Conservation (phyloP, 1,140 invertebrate species). For the Bombus soroeensis region DNA sequence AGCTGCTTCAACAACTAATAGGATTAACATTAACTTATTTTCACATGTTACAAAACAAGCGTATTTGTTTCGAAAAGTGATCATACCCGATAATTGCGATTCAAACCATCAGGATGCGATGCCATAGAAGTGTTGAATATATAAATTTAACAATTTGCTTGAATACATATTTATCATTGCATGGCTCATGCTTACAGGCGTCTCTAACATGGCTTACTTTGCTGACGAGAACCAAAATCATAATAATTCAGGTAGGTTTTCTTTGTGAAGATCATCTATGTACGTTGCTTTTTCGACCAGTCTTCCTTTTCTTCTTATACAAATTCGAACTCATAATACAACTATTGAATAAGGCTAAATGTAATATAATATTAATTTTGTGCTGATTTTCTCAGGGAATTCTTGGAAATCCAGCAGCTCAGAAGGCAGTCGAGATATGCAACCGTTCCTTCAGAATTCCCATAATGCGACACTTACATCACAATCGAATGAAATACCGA, state of each 20-base stretch:
- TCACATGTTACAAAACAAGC: background rate
- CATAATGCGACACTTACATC: constrained; percentile 64
- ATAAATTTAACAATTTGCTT: constrained; percentile 78
- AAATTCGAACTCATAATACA: background rate
- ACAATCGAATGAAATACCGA: constrained; percentile 77
- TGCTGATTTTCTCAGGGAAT: constrained; percentile 70
- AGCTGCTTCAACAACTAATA: constrained; percentile 31
- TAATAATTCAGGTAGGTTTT: constrained; percentile 82
- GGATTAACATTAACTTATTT: background rate
- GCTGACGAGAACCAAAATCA: constrained; percentile 84
- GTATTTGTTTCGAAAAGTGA: constrained; percentile 18
- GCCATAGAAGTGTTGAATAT: constrained; percentile 36
- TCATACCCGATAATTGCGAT: background rate
- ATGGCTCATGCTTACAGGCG: constrained; percentile 81
- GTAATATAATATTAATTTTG: constrained; percentile 16
- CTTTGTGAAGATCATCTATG: constrained; percentile 16
- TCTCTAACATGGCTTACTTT: constrained; percentile 84
- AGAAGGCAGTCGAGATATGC: constrained; percentile 77
- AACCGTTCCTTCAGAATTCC: constrained; percentile 77
- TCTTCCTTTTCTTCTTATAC: background rate
- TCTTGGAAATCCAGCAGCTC: constrained; percentile 80
- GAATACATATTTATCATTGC: constrained; percentile 81
- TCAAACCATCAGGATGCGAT: constrained; percentile 1
- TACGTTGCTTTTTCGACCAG: constrained; percentile 26
- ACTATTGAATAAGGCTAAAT: background rate